Evolutionary conservation across 2,888 invertebrate genomes (phyloP), one percentile per base, ranked within the genome.

Genomic region (Volucella bombylans): DNA sequence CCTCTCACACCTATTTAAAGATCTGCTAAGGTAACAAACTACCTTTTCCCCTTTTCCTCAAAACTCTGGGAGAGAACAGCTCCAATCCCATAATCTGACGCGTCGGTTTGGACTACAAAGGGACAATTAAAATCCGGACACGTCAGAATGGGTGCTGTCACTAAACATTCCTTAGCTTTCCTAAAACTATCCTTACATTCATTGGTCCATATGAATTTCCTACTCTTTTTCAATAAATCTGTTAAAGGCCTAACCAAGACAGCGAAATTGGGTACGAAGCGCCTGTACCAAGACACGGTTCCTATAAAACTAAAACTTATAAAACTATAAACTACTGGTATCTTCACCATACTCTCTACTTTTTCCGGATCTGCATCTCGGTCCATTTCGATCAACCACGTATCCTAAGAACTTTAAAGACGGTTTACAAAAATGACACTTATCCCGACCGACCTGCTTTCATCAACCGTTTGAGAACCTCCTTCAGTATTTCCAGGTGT

Each of bases 11-110:
- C 38, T n/a, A 39, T 52, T 68, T 2, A 77, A 14, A 0, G 52
- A 57, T 11, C 68, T 47, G n/a, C 68, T 77, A 10, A 68, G 9
- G 12, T 59, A 68, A 47, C 54, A 77, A 0, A 77, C 61, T 3
- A 68, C 77, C 12, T 80, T 74, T 12, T 79, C 61, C 4, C 79
- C 78, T n/a, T n/a, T 1, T 79, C 78, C 10, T 61, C 62, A 54
- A 68, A 68, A 11, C 39, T 41, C n/a, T 72, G 61, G 0, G 39
- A n/a, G n/a, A n/a, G n/a, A n/a, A 78, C 78, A 1, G 62, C 73
- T 4, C 73, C 72, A 6, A 86, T 57, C 9, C 62, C 76, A 12
- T 43, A 71, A 47, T 86, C 80, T 23, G 85, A 86, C 8, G 73
- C 81, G 39, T 82, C 81, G 2, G 81, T 81, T 49, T 86, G 73